Base-by-base conservation (phyloP, 2,113 vertebrate species). In the Dasypus novemcinctus region DNA sequence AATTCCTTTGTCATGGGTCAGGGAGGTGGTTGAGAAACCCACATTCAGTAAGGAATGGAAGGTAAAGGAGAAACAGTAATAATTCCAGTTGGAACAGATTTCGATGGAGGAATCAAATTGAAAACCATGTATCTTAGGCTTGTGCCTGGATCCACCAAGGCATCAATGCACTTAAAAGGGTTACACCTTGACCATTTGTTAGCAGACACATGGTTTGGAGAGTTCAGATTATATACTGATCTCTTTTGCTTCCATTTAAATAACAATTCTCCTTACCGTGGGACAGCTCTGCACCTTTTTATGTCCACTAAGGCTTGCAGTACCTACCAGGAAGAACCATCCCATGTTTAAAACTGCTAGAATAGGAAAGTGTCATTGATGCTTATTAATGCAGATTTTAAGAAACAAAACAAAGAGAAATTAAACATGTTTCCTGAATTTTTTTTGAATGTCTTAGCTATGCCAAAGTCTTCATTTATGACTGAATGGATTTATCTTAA, bases 201-300 rank as follows among this genome's bases (percentile, higher is more conserved):
- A 82, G 54, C 33, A 41, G 46, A 18, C 38, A 86, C 2, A 12
- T 49, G 41, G 20, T 95, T 90, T 74, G 38, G 27, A 21, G 41
- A 21, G 36, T 85, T 94, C 43, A 72, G 14, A 69, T 31, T 76
- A 29, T 84, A 52, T 54, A 21, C 25, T 71, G 33, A 82, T 93
- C 2, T 64, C 41, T 57, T 91, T 89, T 82, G 36, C 61, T 79
- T 86, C 33, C 41, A 90, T 91, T 95, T 63, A 69, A 93, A 38
- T 90, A 57, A 49, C 68, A 79, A 63, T 61, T 79, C 31, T 87
- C 66, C 20, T 74, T 36, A 52, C 27, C 21, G 8, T 27, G 41
- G 64, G 7, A 46, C 41, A 69, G 4, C 31, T 68, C 31, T 90
- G 41, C 20, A 57, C 33, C 52, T 90, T n/a, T 90, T 83, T 75